Percentiles rank a stretch among this genome's conserved stretches.
These are phyloP conservation scores for Torymus auratus DNA, from an alignment of 2,888 invertebrate species.

Conservation along the genomic window DNA sequence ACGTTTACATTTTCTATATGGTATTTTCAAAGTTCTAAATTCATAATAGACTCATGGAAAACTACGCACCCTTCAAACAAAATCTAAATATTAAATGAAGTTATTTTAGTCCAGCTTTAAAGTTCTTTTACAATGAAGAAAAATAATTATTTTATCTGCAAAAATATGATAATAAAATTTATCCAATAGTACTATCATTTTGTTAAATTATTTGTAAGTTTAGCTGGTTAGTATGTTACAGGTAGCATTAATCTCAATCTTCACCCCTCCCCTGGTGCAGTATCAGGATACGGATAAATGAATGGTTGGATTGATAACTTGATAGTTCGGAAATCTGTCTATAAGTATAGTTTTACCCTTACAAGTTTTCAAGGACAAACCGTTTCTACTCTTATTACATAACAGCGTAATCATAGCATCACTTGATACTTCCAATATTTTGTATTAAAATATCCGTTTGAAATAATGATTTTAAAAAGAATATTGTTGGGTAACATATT, in stretches of 20 bases:
- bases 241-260: slow-evolving; percentile 49
- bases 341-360: background rate
- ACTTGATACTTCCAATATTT: too few relatives aligned
- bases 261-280: slow-evolving; percentile 18
- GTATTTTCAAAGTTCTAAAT: too few relatives aligned
- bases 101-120: too few relatives aligned
- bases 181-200: background rate
- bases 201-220: slow-evolving; percentile 7
- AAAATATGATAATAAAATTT: background rate
- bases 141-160: too few relatives aligned
- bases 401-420: background rate
- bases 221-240: slow-evolving; percentile 30
- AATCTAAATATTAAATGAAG: too few relatives aligned
- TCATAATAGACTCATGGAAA: too few relatives aligned
- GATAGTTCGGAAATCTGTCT: slow-evolving; percentile 36
- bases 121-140: too few relatives aligned
- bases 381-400: background rate
- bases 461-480: too few relatives aligned
- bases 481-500: background rate
- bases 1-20: too few relatives aligned
- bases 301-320: slow-evolving; percentile 42
- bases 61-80: too few relatives aligned
- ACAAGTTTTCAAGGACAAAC: background rate
- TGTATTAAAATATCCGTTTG: too few relatives aligned
- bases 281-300: slow-evolving; percentile 41